phyloP scores from a whole-genome alignment of 2,888 invertebrate genomes.

The Eumerus sabulonum region DNA sequence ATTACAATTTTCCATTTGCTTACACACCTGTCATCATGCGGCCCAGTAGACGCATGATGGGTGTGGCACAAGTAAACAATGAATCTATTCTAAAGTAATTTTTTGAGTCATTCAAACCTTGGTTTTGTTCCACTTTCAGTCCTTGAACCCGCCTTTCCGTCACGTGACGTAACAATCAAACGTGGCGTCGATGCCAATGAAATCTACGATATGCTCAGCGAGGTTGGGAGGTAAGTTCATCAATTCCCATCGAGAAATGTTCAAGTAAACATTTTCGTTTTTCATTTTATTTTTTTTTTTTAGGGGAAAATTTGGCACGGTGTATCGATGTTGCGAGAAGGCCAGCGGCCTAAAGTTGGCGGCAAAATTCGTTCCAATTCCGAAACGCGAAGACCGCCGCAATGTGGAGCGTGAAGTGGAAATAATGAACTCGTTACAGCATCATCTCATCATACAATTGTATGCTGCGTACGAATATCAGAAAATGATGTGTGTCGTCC shows the following conservation, averaged over 20 bases:
- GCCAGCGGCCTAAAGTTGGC: constrained; percentile 89
- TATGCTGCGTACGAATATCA: constrained; percentile 98
- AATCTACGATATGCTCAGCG: constrained; percentile 90
- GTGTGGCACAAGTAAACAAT: too few relatives aligned
- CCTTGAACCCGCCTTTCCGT: constrained; percentile 92
- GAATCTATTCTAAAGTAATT: too few relatives aligned
- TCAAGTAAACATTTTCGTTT: neutral
- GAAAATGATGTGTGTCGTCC: constrained; percentile 96
- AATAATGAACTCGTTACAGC: constrained; percentile 96
- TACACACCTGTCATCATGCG: too few relatives aligned
- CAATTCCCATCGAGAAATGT: neutral
- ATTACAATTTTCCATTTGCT: too few relatives aligned
- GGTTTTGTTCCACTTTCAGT: constrained; percentile 80
- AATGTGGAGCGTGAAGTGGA: constrained; percentile 97
- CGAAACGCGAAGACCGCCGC: constrained; percentile 90
- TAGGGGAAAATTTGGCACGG: constrained; percentile 98
- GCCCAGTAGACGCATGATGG: too few relatives aligned
- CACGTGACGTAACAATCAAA: constrained; percentile 91
- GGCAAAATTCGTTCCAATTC: constrained; percentile 94
- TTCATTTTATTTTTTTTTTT: constrained; percentile 40
- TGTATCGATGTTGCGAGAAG: constrained; percentile 94
- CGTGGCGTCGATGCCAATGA: constrained; percentile 92
- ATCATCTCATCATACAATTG: constrained; percentile 96
- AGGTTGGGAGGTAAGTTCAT: constrained; percentile 92
- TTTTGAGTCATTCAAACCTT: too few relatives aligned